Evolutionary conservation across 2,113 vertebrate genomes (phyloP).

Genomic region (Pantherophis guttatus): DNA sequence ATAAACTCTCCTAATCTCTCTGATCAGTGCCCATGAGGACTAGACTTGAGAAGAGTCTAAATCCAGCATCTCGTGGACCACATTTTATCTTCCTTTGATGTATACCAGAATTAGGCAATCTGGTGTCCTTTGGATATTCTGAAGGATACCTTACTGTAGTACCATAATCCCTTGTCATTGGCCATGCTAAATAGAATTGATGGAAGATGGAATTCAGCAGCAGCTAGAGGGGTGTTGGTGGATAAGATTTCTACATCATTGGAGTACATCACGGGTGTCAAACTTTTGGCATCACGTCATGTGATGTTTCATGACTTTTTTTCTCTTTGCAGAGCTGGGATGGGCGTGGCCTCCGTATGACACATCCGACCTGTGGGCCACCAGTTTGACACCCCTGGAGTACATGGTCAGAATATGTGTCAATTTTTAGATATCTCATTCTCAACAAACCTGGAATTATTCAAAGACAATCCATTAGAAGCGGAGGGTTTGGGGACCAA

Average conservation of each 20-base stretch:
- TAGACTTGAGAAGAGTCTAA: neutral
- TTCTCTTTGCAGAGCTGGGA: too few relatives aligned
- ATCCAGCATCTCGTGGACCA: neutral
- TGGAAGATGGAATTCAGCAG: neutral
- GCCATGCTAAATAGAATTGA: neutral
- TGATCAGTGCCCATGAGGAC: neutral
- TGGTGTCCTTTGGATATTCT: neutral
- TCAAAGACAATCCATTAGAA: neutral
- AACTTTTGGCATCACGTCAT: too few relatives aligned
- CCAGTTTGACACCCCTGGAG: neutral
- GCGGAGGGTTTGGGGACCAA: neutral
- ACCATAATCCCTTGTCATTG: neutral
- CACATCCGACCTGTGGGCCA: too few relatives aligned
- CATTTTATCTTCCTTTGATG: neutral
- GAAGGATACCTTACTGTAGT: neutral
- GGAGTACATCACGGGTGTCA: neutral
- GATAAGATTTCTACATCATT: neutral
- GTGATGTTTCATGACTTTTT: too few relatives aligned
- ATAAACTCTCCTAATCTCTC: neutral
- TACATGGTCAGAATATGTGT: neutral
- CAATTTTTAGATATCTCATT: neutral
- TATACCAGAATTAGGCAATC: neutral
- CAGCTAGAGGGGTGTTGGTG: neutral
- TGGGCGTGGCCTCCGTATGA: too few relatives aligned
- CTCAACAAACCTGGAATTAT: neutral